These are phyloP conservation scores for Araneus ventricosus DNA, from an alignment of 1,140 invertebrate species.

Conservation along the genomic window DNA sequence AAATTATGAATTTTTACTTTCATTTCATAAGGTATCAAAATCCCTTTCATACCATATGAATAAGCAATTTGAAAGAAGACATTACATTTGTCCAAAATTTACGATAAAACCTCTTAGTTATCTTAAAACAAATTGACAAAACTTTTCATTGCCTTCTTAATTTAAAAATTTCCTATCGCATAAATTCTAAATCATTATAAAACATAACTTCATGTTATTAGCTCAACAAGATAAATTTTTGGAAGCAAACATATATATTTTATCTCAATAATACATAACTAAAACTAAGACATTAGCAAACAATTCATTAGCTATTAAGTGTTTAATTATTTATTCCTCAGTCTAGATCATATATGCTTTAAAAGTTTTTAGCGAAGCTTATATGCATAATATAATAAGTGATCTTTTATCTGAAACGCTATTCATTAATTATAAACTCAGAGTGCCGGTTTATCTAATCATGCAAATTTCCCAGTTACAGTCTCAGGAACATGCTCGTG, in stretches of 20 bases:
- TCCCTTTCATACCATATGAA: too few species aligned
- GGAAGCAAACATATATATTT: background rate
- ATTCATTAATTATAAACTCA: background rate
- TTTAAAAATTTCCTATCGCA: too few species aligned
- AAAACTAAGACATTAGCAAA: background rate
- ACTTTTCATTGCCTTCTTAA: too few species aligned
- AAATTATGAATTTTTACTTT: too few species aligned
- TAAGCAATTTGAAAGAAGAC: too few species aligned
- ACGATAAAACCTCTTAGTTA: too few species aligned
- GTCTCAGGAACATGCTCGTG: background rate
- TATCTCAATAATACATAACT: background rate
- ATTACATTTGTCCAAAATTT: too few species aligned
- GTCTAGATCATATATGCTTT: background rate
- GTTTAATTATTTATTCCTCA: background rate
- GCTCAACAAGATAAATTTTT: too few species aligned
- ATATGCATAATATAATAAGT: background rate
- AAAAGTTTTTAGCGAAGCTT: background rate
- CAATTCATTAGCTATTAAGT: background rate
- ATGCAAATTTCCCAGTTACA: background rate
- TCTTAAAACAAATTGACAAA: too few species aligned
- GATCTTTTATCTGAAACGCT: background rate
- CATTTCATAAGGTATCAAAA: too few species aligned
- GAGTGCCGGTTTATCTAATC: background rate
- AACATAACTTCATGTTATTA: too few species aligned
- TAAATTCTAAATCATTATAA: too few species aligned